phyloP scores from a whole-genome alignment of 1,140 invertebrate genomes.

The Heliconius melpomene region DNA sequence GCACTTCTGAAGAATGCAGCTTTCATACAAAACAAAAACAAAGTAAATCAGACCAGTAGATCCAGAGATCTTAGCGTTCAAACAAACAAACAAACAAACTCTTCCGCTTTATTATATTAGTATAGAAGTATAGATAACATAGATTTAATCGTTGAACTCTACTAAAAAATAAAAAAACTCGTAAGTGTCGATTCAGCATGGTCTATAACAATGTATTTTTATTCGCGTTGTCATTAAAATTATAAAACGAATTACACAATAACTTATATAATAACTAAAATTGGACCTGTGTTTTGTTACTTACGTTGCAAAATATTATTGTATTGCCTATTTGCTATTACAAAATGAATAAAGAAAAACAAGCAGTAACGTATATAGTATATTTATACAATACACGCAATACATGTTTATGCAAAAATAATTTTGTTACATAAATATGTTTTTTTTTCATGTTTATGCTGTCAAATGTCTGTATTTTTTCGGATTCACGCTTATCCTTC shows the following conservation, averaged over 20 bases:
- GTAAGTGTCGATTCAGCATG: background rate
- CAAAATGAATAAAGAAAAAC: background rate
- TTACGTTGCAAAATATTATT: constrained; percentile 26
- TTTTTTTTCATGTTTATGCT: background rate
- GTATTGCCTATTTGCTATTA: constrained; percentile 14
- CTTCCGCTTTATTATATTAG: no score
- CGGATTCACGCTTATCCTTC: no score
- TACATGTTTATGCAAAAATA: background rate
- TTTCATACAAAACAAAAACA: no score
- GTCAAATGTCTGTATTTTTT: background rate
- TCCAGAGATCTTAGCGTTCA: no score
- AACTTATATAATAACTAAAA: constrained; percentile 25
- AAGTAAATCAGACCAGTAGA: no score
- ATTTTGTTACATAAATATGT: background rate
- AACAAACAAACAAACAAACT: no score
- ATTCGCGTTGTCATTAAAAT: constrained; percentile 11
- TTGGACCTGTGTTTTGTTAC: constrained; percentile 20
- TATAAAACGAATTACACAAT: constrained; percentile 16
- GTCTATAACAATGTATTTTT: background rate
- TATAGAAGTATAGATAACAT: no score
- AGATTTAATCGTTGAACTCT: background rate
- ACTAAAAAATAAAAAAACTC: background rate
- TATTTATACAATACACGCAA: background rate
- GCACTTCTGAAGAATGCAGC: no score
- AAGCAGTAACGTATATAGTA: background rate